A percentile compares a stretch with the other conserved stretches of the same genome.
Evolutionary conservation across 2,797 vertebrate genomes (phyloP).

Genomic region (Craterocephalus amniculus): DNA sequence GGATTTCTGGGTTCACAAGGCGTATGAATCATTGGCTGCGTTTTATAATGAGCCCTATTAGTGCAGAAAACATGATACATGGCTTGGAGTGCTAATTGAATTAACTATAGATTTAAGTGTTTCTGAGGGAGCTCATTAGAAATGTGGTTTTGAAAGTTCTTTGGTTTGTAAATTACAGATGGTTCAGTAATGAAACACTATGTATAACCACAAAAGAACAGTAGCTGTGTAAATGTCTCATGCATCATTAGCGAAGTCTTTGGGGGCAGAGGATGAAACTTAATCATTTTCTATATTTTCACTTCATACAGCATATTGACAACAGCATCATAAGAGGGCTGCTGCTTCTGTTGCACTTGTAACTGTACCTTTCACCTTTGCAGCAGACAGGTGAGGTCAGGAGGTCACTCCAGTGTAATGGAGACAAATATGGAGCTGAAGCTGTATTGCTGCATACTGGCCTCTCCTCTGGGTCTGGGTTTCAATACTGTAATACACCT

Average conservation of each 20-base stretch:
- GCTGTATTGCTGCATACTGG: slow-evolving; percentile 32
- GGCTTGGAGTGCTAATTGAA: slow-evolving; percentile 67
- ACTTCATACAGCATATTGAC: slow-evolving; percentile 25
- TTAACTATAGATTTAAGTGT: slow-evolving; percentile 78
- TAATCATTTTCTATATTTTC: slow-evolving; percentile 19
- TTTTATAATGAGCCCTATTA: slow-evolving; percentile 73
- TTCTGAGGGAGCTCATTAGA: slow-evolving; percentile 63
- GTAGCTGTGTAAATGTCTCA: slow-evolving; percentile 25
- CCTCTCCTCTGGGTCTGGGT: slow-evolving; percentile 25
- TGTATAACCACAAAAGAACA: slow-evolving; percentile 40
- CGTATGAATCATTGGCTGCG: slow-evolving; percentile 69
- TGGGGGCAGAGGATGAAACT: slow-evolving; percentile 11
- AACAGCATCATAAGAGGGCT: neutral
- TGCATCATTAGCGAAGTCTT: slow-evolving; percentile 29
- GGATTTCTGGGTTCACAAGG: slow-evolving; percentile 54
- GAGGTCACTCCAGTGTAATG: slow-evolving; percentile 45
- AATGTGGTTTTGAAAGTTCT: slow-evolving; percentile 65
- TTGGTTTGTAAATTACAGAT: slow-evolving; percentile 59
- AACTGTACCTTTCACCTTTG: slow-evolving; percentile 21
- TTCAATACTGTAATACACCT: slow-evolving; percentile 16
- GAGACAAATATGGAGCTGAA: slow-evolving; percentile 42
- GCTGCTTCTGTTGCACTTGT: neutral
- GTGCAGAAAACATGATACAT: slow-evolving; percentile 73
- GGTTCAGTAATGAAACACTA: slow-evolving; percentile 41
- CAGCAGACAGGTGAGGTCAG: slow-evolving; percentile 34